Evolutionary conservation across 2,113 vertebrate species (phyloP), one percentile per base, ranked within the genome.

Genomic region (Melanocharis versteri): DNA sequence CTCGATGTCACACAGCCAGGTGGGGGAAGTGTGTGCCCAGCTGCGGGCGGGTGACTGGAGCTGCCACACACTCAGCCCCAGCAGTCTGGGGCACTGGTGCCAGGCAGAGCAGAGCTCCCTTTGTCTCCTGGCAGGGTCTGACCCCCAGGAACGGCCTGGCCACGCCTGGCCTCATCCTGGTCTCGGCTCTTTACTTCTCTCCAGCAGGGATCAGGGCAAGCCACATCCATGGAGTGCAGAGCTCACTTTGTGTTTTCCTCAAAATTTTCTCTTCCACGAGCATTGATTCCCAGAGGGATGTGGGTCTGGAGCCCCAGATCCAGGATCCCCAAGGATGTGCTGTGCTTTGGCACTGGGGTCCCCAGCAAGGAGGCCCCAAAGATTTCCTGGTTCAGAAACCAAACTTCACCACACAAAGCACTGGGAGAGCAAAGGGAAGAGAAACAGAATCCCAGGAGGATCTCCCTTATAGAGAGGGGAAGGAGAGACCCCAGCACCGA

Each of bases 211-310:
- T 37, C 54, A 37, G 44, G 18, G 6, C 7, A 12, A 50, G 13
- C 2, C 17, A 18, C 20, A 35, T 11, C 24, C 31, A 6, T 1
- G 16, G 28, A 39, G 35, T 15, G 21, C 75, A 78, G 28, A 28
- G 22, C 16, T 65, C 37, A 7, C 35, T 24, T 18, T 1, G 28
- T 2, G 7, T 10, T 65, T 45, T 16, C 45, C 50, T 79, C 56
- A 31, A 9, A 31, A 16, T 4, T 11, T 60, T 31, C 8, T 37
- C 80, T 60, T 54, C 50, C 11, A 0, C n/a, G 30, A 11, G 0
- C 1, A 0, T 10, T 44, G 28, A 22, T 40, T 50, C 28, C 64
- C 28, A 54, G 76, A 73, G 35, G 13, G n/a, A 18, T 30, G 27
- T 17, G 28, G n/a, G 48, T 53, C 37, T 72, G 58, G 37, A 77